A percentile compares a stretch with the other conserved stretches of the same genome.
Conservation (phyloP, 2,888 invertebrate genomes). For the Xiphydria camelus region DNA sequence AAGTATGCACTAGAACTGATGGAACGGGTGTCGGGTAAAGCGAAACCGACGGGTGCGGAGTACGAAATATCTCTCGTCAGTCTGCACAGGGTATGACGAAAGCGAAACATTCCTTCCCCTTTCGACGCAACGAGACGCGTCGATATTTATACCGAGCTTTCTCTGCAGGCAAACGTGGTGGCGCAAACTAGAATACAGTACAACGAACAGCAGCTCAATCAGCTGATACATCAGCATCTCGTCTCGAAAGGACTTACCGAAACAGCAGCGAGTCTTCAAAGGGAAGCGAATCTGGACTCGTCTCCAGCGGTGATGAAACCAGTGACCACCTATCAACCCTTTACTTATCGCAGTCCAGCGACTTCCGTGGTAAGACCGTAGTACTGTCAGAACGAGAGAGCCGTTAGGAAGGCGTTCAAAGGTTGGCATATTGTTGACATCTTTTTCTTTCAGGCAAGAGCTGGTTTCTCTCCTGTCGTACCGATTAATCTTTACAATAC, state of each 20-base stretch:
- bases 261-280: slow-evolving; percentile 73
- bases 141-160: slow-evolving; percentile 1
- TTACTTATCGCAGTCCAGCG: slow-evolving; percentile 49
- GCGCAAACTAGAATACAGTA: slow-evolving; percentile 95
- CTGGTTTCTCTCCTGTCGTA: slow-evolving; percentile 49
- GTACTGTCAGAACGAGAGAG: slow-evolving; percentile 6
- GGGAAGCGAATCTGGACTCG: slow-evolving; percentile 73
- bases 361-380: slow-evolving; percentile 42
- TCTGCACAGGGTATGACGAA: slow-evolving; percentile 80
- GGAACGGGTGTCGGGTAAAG: slow-evolving; percentile 88
- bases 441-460: slow-evolving; percentile 33
- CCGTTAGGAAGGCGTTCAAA: slow-evolving; percentile 17
- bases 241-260: slow-evolving; percentile 73
- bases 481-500: slow-evolving; percentile 53
- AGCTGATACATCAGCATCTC: slow-evolving; percentile 89
- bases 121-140: too few species aligned
- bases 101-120: too few species aligned
- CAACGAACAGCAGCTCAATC: slow-evolving; percentile 90
- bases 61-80: slow-evolving; percentile 86
- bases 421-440: slow-evolving; percentile 5
- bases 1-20: slow-evolving; percentile 89
- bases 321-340: slow-evolving; percentile 46
- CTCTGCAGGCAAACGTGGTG: slow-evolving; percentile 81
- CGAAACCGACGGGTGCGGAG: slow-evolving; percentile 76
- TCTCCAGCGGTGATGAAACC: slow-evolving; percentile 60